These are phyloP conservation scores for Netelia fuscicornis DNA, from an alignment of 2,888 invertebrate species.

Conservation along the genomic window DNA sequence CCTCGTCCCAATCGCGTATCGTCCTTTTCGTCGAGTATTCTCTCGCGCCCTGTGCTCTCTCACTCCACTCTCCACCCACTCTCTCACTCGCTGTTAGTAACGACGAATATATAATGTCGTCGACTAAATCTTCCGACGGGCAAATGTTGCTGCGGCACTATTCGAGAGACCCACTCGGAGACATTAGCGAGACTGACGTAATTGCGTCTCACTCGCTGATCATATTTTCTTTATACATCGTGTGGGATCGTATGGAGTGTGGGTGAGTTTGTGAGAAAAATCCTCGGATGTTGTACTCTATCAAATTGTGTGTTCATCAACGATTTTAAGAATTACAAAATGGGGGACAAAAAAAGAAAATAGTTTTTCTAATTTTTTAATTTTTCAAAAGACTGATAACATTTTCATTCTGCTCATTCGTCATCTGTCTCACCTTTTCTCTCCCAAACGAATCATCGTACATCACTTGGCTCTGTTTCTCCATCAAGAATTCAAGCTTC, in stretches of 20 bases:
- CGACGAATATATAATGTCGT: constrained; percentile 70
- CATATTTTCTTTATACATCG: neutral
- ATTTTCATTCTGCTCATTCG: constrained; percentile 37
- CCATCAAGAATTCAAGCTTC: constrained; percentile 62
- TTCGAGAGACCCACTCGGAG: constrained; percentile 67
- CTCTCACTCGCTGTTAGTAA: constrained; percentile 50
- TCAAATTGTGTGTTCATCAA: constrained; percentile 24
- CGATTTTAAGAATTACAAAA: too few species aligned
- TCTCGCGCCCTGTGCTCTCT: constrained; percentile 39
- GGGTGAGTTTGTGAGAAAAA: constrained; percentile 23
- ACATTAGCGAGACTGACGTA: constrained; percentile 68
- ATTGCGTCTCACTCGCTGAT: constrained; percentile 64
- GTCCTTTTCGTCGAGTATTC: constrained; percentile 49
- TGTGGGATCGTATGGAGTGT: too few species aligned
- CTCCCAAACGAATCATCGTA: constrained; percentile 56
- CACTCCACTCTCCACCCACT: constrained; percentile 59
- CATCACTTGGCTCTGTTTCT: constrained; percentile 33
- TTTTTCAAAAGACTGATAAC: neutral
- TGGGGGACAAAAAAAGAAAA: too few species aligned
- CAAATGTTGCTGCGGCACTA: constrained; percentile 58
- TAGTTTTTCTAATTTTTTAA: too few species aligned
- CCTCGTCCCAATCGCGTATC: constrained; percentile 55
- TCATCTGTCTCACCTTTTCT: constrained; percentile 41
- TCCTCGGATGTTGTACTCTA: constrained; percentile 55
- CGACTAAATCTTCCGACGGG: constrained; percentile 72